Percentiles rank a stretch among this genome's conserved stretches.
These are phyloP conservation scores for Globicephala melas DNA, from an alignment of 2,113 vertebrate species.

Conservation along the genomic window DNA sequence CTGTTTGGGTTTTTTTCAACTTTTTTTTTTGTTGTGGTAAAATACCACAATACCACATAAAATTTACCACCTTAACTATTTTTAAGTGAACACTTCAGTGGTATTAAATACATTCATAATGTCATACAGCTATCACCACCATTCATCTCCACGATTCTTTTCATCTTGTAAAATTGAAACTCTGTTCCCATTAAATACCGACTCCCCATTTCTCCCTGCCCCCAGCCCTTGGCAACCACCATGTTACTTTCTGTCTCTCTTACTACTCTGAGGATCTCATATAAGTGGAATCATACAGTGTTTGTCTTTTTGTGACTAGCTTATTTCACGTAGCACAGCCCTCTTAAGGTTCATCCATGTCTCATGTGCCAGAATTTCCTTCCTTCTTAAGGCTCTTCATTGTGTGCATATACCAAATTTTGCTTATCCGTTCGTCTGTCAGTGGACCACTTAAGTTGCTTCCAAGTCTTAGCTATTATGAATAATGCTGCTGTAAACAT, in stretches of 20 bases:
- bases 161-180: not conserved
- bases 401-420: not conserved
- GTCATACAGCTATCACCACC: not conserved
- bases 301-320: not conserved
- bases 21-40: not conserved
- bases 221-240: not conserved
- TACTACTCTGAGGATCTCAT: not conserved
- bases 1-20: not conserved
- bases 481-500: not conserved
- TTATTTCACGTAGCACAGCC: not conserved
- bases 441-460: not conserved
- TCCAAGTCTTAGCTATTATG: not conserved
- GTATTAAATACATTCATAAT: not conserved
- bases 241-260: not conserved
- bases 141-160: not conserved
- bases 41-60: not conserved
- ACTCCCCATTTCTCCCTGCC: not conserved
- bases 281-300: not conserved
- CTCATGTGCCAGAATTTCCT: not conserved
- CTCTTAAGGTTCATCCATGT: not conserved
- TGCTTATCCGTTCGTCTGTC: not conserved
- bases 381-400: not conserved
- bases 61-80: not conserved
- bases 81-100: not conserved
- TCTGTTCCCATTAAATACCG: not conserved